Conservation (phyloP, 2,797 vertebrate species). For the Crenichthys baileyi region DNA sequence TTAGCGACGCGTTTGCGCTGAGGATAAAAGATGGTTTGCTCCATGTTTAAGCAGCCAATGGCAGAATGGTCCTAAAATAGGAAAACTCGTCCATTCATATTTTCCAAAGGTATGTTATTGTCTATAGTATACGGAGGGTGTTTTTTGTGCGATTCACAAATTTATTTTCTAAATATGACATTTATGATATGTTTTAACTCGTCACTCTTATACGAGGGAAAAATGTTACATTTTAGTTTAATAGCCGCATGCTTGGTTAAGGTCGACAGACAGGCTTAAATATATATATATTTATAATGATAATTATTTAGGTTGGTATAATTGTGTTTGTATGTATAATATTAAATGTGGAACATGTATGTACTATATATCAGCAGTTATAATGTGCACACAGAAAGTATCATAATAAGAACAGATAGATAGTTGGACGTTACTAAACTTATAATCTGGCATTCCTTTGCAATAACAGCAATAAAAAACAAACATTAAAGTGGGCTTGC, state of each 20-base stretch:
- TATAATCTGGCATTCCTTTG: not conserved
- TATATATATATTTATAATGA: not conserved
- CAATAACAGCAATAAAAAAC: not conserved
- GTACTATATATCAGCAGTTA: not conserved
- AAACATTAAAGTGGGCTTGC: not conserved
- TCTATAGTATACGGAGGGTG: not conserved
- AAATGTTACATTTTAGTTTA: not conserved
- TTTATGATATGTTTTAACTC: too few relatives aligned
- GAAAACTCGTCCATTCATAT: slow-evolving; percentile 61
- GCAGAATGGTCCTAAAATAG: slow-evolving; percentile 64
- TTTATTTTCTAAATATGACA: too few relatives aligned
- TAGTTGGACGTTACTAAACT: not conserved
- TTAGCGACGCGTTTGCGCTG: too few relatives aligned
- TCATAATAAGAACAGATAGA: not conserved
- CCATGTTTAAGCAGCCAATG: slow-evolving; percentile 62
- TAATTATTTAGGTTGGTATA: not conserved
- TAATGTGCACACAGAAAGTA: not conserved
- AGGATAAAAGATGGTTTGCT: slow-evolving; percentile 51
- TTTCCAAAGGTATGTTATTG: slow-evolving; percentile 45
- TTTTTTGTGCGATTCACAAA: not conserved
- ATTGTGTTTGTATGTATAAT: too few relatives aligned
- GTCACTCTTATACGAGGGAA: not conserved
- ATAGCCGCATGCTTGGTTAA: not conserved
- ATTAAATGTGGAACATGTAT: not conserved
- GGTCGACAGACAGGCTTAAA: too few relatives aligned